A percentile compares a stretch with the other conserved stretches of the same genome.
These are phyloP conservation scores for Zosterops japonicus DNA, from an alignment of 2,113 vertebrate species.

Conservation along the genomic window DNA sequence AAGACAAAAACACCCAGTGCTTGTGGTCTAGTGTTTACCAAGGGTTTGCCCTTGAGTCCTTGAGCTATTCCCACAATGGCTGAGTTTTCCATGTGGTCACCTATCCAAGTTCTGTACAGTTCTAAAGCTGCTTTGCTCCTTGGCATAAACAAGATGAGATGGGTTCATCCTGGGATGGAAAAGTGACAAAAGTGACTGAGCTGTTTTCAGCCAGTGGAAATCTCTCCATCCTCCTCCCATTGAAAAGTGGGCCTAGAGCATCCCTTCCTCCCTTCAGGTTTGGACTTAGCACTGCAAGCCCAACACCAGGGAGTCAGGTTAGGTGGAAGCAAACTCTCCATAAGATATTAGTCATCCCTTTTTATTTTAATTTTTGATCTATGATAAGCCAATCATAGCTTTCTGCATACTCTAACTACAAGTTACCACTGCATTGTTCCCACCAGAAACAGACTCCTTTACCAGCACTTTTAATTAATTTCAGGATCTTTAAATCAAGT, in stretches of 20 bases:
- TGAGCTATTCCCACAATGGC: background rate
- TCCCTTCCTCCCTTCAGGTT: background rate
- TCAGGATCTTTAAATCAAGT: constrained; percentile 42
- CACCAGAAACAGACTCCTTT: background rate
- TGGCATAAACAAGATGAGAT: background rate
- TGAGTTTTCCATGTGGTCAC: background rate
- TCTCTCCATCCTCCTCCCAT: background rate
- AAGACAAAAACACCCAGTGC: background rate
- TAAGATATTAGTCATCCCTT: background rate
- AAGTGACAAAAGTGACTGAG: background rate
- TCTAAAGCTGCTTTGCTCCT: background rate
- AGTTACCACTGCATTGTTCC: background rate
- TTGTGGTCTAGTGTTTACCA: background rate
- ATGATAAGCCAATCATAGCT: background rate
- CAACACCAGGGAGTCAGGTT: background rate
- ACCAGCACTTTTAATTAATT: constrained; percentile 16
- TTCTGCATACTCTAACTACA: background rate
- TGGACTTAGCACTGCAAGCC: background rate
- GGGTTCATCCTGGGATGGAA: background rate
- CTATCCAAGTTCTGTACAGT: background rate
- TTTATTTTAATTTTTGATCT: background rate
- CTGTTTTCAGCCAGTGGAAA: background rate
- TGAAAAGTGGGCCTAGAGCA: background rate
- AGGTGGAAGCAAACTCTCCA: background rate
- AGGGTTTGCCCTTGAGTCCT: background rate